Base-by-base conservation (phyloP, 2,113 vertebrate species). In the Pithys albifrons region DNA sequence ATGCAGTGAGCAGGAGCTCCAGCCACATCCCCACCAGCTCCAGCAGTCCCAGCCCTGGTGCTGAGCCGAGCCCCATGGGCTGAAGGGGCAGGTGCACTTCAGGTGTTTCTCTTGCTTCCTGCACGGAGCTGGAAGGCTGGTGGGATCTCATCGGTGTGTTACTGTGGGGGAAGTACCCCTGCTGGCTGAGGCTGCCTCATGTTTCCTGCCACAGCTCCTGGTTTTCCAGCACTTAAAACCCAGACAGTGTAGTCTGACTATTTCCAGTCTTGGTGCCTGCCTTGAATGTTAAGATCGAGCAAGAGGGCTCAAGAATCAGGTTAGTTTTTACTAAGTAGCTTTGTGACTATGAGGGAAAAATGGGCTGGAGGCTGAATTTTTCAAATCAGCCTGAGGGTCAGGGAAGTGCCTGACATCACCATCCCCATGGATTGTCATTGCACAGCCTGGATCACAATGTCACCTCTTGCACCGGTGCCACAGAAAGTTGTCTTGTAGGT, bases 71-170 rank as follows among this genome's bases (percentile, higher is more conserved):
- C 12, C 79, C 70, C 37, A 25, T 0, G 3, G 70, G 51, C 27
- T 35, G 41, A 11, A 51, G 37, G 54, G 28, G 37, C 51, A 54
- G 9, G 9, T 8, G 24, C 37, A 54, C 58, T 20, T 43, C 45
- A 15, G 33, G 4, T 9, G 10, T 51, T 79, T 55, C 54, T 80
- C 31, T 37, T 54, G 31, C 22, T 86, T 52, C 54, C 22, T 2
- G 7, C 72, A 12, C 35, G 19, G 59, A 14, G 43, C 19, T 37
- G 22, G 52, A 33, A 19, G 52, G 27, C 29, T 0, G 1, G 12
- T 3, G 39, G 25, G 73, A 57, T 41, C 33, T 25, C 41, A 3
- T 19, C 0, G 0, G 12, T 11, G 6, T 25, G 13, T 17, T 22
- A 13, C 24, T 33, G 29, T 0, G 41, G 43, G 71, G 27, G 55